Evolutionary conservation across 1,140 invertebrate genomes (phyloP).

Genomic region (Mya arenaria): DNA sequence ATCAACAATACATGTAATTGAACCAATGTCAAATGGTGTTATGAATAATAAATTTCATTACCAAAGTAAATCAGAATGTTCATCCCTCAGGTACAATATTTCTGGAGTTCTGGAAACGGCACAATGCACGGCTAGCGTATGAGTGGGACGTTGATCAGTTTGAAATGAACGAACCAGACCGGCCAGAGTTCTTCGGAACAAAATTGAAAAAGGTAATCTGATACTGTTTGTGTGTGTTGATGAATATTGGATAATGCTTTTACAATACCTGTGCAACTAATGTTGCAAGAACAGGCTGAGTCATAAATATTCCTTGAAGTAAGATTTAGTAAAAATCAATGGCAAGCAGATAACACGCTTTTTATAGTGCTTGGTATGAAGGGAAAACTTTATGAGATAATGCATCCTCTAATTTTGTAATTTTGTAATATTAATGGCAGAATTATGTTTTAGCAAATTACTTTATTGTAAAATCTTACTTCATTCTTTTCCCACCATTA

Average conservation of each 20-base stretch:
- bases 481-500: constrained; percentile 53
- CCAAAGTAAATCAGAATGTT: background rate
- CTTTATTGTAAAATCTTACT: background rate
- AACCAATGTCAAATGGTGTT: too few species aligned
- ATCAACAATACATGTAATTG: too few species aligned
- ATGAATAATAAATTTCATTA: too few species aligned
- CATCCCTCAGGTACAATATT: constrained; percentile 76
- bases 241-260: too few species aligned
- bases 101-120: constrained; percentile 79
- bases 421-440: background rate
- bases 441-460: background rate
- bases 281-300: too few species aligned
- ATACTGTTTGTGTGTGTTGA: background rate
- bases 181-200: constrained; percentile 73
- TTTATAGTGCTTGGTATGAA: too few species aligned
- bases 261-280: too few species aligned
- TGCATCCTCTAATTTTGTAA: too few species aligned
- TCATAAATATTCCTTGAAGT: too few species aligned
- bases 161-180: constrained; percentile 75
- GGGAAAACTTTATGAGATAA: too few species aligned
- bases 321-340: too few species aligned
- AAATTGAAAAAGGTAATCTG: constrained; percentile 54
- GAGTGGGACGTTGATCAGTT: constrained; percentile 79
- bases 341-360: too few species aligned
- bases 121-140: constrained; percentile 75